Conservation (phyloP, 2,797 vertebrate species). For the Moxostoma hubbsi region DNA sequence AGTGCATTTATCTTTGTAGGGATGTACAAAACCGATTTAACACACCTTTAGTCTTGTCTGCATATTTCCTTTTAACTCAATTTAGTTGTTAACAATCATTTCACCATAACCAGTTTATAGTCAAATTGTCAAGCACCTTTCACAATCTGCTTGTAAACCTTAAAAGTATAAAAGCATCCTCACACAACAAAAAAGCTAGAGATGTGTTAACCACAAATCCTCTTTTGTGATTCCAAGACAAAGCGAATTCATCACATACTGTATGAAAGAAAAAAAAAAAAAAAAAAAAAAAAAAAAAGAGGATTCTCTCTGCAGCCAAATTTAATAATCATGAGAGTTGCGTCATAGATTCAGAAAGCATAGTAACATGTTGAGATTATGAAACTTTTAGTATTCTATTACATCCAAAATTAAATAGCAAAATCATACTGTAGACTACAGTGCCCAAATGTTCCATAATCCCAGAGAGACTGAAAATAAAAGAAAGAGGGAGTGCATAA, state of each 20-base stretch:
- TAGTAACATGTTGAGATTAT: conserved; percentile 14
- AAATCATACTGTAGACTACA: conserved; percentile 21
- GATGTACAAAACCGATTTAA: conserved; percentile 38
- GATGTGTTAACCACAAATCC: conserved; percentile 7
- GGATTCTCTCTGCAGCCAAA: conserved; percentile 24
- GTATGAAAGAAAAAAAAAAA: too few species aligned
- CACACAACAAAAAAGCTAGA: conserved; percentile 20
- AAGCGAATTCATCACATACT: conserved; percentile 12
- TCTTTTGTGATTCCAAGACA: conserved; percentile 34
- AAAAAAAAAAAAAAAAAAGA: too few species aligned
- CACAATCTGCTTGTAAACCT: conserved; percentile 1
- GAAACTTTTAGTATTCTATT: conserved; percentile 21
- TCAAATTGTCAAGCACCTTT: conserved; percentile 31
- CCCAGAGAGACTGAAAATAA: conserved; percentile 55
- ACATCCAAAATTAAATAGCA: conserved; percentile 48
- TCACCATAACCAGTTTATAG: conserved; percentile 21
- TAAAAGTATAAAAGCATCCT: conserved; percentile 34
- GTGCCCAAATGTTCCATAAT: conserved; percentile 33
- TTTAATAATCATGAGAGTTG: conserved; percentile 33
- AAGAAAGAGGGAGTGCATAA: conserved; percentile 52
- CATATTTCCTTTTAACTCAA: conserved; percentile 35
- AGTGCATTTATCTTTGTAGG: conserved; percentile 36
- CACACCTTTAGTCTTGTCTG: conserved; percentile 10
- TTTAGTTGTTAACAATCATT: conserved; percentile 27
- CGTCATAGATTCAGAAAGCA: conserved; percentile 41